Conservation (phyloP, 2,888 invertebrate genomes). For the Fragum fragum region DNA sequence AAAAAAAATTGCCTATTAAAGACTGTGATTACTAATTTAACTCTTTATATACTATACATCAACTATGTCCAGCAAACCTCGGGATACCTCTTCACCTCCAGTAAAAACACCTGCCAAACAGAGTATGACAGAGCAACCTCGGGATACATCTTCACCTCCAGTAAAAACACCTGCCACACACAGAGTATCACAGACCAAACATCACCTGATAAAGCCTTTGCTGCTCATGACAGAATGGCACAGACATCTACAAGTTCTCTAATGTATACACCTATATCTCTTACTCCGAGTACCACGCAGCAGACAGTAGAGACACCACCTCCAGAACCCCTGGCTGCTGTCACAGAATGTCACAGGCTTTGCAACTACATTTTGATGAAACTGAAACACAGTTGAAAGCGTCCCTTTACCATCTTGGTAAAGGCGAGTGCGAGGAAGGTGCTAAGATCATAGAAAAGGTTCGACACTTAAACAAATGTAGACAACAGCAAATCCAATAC, state of each 20-base stretch:
- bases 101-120: not conserved
- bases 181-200: slow-evolving; percentile 8
- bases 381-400: slow-evolving; percentile 6
- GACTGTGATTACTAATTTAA: too few relatives aligned
- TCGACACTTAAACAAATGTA: not conserved
- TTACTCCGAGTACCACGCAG: not conserved
- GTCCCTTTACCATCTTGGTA: slow-evolving; percentile 8
- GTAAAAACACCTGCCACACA: not conserved
- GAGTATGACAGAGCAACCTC: too few relatives aligned
- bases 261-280: not conserved
- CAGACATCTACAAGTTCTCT: slow-evolving; percentile 4
- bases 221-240: slow-evolving; percentile 8
- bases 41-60: too few relatives aligned
- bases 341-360: slow-evolving; percentile 10
- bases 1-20: too few relatives aligned
- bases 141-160: not conserved
- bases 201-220: slow-evolving; percentile 5
- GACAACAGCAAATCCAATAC: slow-evolving; percentile 10
- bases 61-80: not conserved
- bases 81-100: not conserved
- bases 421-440: slow-evolving; percentile 6
- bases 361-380: slow-evolving; percentile 19
- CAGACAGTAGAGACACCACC: slow-evolving; percentile 17
- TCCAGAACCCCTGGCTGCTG: slow-evolving; percentile 11
- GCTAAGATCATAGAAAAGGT: slow-evolving; percentile 9